These are phyloP conservation scores for Lagopus muta DNA, from an alignment of 2,113 vertebrate species.

Conservation along the genomic window DNA sequence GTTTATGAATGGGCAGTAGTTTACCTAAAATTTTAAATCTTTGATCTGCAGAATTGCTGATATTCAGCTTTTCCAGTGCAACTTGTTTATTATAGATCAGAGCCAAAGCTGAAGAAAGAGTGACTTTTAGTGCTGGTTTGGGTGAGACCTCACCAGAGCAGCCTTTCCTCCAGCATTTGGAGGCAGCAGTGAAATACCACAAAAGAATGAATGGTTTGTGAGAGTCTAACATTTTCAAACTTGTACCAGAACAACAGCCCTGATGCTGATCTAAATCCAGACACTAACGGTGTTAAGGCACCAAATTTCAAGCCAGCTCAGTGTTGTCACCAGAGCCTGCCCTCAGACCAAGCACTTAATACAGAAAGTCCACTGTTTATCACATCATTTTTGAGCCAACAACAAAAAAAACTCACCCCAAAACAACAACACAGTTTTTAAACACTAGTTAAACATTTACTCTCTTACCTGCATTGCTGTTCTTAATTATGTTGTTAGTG, in stretches of 20 bases:
- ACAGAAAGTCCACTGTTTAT: background rate
- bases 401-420: background rate
- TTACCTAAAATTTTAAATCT: background rate
- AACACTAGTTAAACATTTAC: background rate
- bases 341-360: background rate
- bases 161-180: background rate
- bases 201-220: background rate
- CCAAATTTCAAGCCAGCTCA: background rate
- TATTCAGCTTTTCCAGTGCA: background rate
- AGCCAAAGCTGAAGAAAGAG: background rate
- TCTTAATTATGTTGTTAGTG: slow-evolving; percentile 70
- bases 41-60: background rate
- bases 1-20: background rate
- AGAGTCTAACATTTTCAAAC: background rate
- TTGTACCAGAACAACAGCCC: background rate
- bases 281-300: background rate
- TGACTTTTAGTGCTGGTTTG: background rate
- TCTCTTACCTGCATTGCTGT: slow-evolving; percentile 79
- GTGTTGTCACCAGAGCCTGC: background rate
- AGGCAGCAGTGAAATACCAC: slow-evolving; percentile 2
- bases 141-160: background rate
- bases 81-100: background rate
- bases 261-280: background rate
- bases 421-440: background rate
- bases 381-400: background rate